phyloP scores from a whole-genome alignment of 2,113 vertebrate genomes.

The Dasyornis broadbenti region DNA sequence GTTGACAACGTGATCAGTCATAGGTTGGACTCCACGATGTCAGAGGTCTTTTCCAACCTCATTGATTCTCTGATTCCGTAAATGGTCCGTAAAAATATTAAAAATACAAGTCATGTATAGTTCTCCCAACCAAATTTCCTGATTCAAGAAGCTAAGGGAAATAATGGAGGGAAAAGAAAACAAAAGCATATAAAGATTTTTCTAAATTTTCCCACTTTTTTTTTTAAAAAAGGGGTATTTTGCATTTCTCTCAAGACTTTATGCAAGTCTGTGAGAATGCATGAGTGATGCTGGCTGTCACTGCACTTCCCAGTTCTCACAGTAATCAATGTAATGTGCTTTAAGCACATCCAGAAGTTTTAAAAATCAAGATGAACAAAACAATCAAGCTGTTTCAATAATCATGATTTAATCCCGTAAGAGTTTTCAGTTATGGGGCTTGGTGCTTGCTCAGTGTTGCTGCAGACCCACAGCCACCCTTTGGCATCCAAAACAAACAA shows the following conservation, averaged over 20 bases:
- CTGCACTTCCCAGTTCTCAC: background rate
- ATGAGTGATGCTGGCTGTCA: background rate
- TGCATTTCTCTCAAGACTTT: background rate
- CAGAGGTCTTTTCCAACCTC: background rate
- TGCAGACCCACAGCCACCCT: background rate
- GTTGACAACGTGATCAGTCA: background rate
- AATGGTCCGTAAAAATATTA: background rate
- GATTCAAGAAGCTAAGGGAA: background rate
- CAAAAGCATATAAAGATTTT: background rate
- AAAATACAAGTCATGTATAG: background rate
- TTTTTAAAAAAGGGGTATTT: background rate
- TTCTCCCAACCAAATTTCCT: background rate
- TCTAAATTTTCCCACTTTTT: background rate
- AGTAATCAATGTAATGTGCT: background rate
- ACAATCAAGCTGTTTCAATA: background rate
- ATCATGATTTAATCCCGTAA: background rate
- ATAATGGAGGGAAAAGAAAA: background rate
- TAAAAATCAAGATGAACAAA: background rate
- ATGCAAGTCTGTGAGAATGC: background rate
- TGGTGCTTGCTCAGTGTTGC: rapidly evolving
- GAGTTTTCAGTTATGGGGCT: background rate
- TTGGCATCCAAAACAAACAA: background rate
- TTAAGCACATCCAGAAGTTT: background rate
- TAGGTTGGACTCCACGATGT: background rate
- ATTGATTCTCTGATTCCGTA: background rate